Percentiles rank a stretch among this genome's conserved stretches.
phyloP scores from a whole-genome alignment of 2,888 invertebrate species.

The Drosophila limbata region DNA sequence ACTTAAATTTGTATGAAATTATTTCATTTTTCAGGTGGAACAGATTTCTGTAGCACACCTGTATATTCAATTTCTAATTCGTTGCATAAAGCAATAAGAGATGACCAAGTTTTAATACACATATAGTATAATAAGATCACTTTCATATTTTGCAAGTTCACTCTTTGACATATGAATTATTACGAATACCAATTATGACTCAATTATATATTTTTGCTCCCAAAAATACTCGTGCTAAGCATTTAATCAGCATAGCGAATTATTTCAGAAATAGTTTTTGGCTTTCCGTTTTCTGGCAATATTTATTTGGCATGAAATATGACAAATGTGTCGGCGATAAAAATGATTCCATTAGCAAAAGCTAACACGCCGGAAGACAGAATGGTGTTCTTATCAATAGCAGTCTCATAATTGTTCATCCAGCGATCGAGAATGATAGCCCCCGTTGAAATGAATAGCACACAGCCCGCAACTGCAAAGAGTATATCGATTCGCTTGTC shows the following conservation, averaged over 20 bases:
- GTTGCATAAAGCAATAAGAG: too few relatives aligned
- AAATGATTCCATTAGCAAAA: slow-evolving; percentile 72
- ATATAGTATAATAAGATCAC: neutral
- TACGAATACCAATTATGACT: too few relatives aligned
- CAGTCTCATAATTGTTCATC: slow-evolving; percentile 47
- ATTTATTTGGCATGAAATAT: slow-evolving; percentile 65
- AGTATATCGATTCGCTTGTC: slow-evolving; percentile 79
- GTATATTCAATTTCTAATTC: too few relatives aligned
- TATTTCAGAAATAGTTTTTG: neutral
- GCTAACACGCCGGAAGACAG: slow-evolving; percentile 70
- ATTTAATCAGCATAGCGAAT: neutral
- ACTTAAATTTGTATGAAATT: too few relatives aligned
- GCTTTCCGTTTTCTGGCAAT: slow-evolving; percentile 2
- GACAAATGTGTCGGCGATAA: slow-evolving; percentile 73
- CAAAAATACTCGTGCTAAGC: neutral
- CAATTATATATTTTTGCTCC: neutral
- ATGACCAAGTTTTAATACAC: neutral
- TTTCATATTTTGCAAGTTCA: neutral
- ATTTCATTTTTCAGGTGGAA: too few relatives aligned
- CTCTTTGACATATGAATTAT: neutral
- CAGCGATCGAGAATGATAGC: slow-evolving; percentile 77
- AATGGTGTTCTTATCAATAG: slow-evolving; percentile 65
- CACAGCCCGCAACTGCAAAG: slow-evolving; percentile 70
- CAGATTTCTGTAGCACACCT: too few relatives aligned
- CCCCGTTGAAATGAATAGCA: slow-evolving; percentile 75